phyloP scores from a whole-genome alignment of 1,140 invertebrate species.

The Drosophila tropicalis region DNA sequence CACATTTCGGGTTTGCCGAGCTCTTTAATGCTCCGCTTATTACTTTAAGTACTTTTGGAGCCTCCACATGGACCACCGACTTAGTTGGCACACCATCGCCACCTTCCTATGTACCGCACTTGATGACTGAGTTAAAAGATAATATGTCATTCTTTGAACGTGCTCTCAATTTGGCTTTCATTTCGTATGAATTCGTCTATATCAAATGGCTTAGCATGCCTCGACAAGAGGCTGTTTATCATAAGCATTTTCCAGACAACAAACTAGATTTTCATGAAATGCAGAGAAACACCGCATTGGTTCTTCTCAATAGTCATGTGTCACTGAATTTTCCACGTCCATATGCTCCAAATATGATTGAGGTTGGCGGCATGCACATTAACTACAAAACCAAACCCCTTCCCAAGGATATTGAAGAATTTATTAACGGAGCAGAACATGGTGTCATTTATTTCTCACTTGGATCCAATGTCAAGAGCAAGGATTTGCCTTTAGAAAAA shows the following conservation, averaged over 20 bases:
- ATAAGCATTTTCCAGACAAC: conserved; percentile 74
- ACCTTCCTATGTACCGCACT: conserved; percentile 80
- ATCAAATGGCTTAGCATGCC: conserved; percentile 55
- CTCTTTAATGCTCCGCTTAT: conserved; percentile 72
- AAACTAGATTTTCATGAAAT: conserved; percentile 67
- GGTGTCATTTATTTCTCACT: conserved; percentile 87
- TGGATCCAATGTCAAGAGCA: conserved; percentile 86
- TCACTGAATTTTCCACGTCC: conserved; percentile 84
- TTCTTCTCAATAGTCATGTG: conserved; percentile 85
- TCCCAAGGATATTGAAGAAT: conserved; percentile 83
- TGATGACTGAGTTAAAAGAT: conserved; percentile 62
- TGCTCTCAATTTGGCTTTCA: conserved; percentile 71
- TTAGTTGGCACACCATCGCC: conserved; percentile 81
- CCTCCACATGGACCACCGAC: conserved; percentile 63
- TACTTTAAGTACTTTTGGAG: conserved; percentile 62
- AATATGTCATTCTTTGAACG: conserved; percentile 84
- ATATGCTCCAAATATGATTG: conserved; percentile 84
- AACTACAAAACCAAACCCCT: conserved; percentile 73
- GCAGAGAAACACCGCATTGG: conserved; percentile 81
- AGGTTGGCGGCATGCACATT: conserved; percentile 86
- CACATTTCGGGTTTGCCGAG: conserved; percentile 67
- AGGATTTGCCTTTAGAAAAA: conserved; percentile 84
- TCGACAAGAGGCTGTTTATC: conserved; percentile 76
- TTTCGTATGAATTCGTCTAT: conserved; percentile 37
- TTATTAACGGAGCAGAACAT: conserved; percentile 85